Evolutionary conservation across 2,797 vertebrate species (phyloP).

Genomic region (Clangula hyemalis): DNA sequence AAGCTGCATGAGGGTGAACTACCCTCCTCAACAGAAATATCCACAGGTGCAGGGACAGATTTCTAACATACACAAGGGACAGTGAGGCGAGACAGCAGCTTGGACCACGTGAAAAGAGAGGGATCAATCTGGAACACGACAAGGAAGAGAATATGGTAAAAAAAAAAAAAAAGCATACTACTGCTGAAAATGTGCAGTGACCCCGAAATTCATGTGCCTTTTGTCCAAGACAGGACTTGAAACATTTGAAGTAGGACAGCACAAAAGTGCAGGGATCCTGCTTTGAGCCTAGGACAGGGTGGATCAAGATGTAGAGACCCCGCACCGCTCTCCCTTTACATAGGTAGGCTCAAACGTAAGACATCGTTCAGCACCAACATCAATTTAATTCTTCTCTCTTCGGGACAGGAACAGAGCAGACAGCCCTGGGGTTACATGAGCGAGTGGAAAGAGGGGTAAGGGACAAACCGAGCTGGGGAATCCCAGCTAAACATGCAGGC

Average conservation of each 20-base stretch:
- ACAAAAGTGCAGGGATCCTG: background rate
- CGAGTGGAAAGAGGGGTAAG: slow-evolving; percentile 32
- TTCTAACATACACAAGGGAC: background rate
- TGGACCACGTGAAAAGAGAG: background rate
- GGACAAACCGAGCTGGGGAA: slow-evolving; percentile 34
- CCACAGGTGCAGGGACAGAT: background rate
- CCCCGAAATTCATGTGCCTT: background rate
- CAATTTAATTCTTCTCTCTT: slow-evolving; percentile 73
- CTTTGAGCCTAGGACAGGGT: background rate
- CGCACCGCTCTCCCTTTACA: background rate
- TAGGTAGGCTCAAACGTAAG: slow-evolving; percentile 3
- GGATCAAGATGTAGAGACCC: background rate
- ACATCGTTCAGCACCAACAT: slow-evolving; percentile 64
- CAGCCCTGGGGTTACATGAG: slow-evolving; percentile 46
- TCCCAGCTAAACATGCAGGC: slow-evolving; percentile 48
- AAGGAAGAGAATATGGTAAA: background rate
- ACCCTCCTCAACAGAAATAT: background rate
- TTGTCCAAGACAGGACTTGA: background rate
- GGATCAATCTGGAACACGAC: background rate
- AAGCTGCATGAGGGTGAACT: background rate
- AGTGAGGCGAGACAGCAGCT: background rate
- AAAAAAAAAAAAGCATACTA: background rate
- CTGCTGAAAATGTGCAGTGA: background rate
- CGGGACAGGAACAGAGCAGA: slow-evolving; percentile 55
- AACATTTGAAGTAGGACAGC: background rate